Evolutionary conservation across 1,140 invertebrate genomes (phyloP).

Genomic region (Sitodiplosis mosellana): DNA sequence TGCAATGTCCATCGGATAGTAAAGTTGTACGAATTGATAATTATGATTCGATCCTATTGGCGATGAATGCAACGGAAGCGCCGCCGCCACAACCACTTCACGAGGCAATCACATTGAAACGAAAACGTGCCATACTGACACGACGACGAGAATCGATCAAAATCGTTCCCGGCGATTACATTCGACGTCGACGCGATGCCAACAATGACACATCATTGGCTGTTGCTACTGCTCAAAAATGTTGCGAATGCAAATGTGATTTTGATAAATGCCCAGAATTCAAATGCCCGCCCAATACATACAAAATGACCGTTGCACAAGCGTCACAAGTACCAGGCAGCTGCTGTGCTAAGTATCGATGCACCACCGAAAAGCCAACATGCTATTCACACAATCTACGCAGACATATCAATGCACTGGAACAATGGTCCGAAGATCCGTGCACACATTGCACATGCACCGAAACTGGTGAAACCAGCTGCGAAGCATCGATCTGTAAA

Average conservation of each 20-base stretch:
- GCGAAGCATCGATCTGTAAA: not conserved
- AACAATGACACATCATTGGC: not conserved
- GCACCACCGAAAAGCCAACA: not conserved
- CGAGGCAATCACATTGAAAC: not conserved
- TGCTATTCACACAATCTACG: not conserved
- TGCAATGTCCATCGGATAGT: not conserved
- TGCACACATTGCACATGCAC: not conserved
- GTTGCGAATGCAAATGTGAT: not conserved
- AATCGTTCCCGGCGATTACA: conserved; percentile 3
- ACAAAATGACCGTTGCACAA: not conserved
- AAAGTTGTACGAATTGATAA: not conserved
- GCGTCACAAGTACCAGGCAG: not conserved
- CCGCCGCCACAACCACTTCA: not conserved
- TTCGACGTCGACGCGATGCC: not conserved
- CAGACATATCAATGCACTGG: not conserved
- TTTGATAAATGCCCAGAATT: not conserved
- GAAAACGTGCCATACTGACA: not conserved
- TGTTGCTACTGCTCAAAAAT: not conserved
- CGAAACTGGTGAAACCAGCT: not conserved
- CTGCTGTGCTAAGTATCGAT: not conserved
- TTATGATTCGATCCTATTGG: not conserved
- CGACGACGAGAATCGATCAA: not conserved
- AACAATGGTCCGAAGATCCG: not conserved
- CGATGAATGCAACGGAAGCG: not conserved
- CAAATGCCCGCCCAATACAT: not conserved